A percentile compares a stretch with the other conserved stretches of the same genome.
Evolutionary conservation across 2,797 vertebrate species (phyloP).

Genomic region (Vipera latastei): DNA sequence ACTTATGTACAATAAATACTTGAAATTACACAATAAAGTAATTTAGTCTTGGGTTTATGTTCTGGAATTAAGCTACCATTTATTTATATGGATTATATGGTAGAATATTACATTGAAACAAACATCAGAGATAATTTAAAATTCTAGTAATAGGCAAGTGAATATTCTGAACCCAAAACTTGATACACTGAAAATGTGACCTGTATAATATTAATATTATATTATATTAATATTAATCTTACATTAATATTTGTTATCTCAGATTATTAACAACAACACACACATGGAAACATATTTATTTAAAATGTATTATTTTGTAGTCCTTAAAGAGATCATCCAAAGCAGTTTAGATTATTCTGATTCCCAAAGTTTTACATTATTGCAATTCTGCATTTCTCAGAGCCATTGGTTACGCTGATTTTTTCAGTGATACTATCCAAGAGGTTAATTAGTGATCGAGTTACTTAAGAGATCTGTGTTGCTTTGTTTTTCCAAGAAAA

Average conservation of each 20-base stretch:
- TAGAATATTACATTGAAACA: conserved; percentile 15
- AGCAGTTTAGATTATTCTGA: conserved; percentile 60
- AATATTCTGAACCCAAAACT: background rate
- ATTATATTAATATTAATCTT: background rate
- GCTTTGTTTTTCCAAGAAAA: background rate
- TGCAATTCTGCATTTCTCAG: conserved; percentile 74
- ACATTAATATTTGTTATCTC: conserved; percentile 4
- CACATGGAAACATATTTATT: conserved; percentile 50
- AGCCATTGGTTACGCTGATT: conserved; percentile 55
- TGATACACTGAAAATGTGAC: background rate
- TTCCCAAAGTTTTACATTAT: conserved; percentile 52
- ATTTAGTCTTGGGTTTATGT: background rate
- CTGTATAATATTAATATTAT: background rate
- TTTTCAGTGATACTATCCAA: conserved; percentile 65
- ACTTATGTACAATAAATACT: conserved; percentile 31
- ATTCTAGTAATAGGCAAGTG: conserved; percentile 16
- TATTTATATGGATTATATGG: too few relatives aligned
- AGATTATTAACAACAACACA: conserved; percentile 53
- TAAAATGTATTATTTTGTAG: conserved; percentile 50
- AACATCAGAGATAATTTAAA: background rate
- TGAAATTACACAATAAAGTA: conserved; percentile 4
- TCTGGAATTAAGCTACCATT: background rate
- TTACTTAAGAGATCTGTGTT: background rate
- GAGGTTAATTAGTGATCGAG: conserved; percentile 69
- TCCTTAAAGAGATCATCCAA: conserved; percentile 63